Evolutionary conservation across 2,888 invertebrate species (phyloP), one percentile per base, ranked within the genome.

Genomic region (Atrina japonica): DNA sequence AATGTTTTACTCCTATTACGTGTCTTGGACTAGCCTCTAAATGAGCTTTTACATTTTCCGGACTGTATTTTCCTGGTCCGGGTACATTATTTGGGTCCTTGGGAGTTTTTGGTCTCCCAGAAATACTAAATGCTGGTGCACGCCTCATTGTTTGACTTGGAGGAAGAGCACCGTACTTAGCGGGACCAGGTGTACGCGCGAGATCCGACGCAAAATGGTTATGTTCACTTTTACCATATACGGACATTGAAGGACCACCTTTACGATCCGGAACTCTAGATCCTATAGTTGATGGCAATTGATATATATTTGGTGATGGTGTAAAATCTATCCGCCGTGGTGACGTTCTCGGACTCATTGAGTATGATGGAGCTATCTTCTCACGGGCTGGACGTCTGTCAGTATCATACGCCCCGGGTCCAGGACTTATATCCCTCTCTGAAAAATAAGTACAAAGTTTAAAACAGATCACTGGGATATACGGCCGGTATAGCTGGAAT

Each of bases 61-160:
- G 80, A 56, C 76, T 78, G 65, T 86, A 85, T 7, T 79, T 67
- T 21, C 84, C 83, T 5, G 86, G 86, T 0, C 86, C 86, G 0
- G 86, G 86, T 25, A 75, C 77, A 9, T 65, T 58, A 40, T 78
- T 71, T 55, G 77, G 80, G 66, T 78, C 66, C 50, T 68, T 58
- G n/a, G 78, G 75, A 11, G 60, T 53, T 21, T 63, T 65, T 16
- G 59, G 52, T 14, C 82, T 66, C 0, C 80, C 80, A n/a, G 69
- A 69, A 40, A 86, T 66, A 16, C 81, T 74, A 66, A 76, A 82
- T 40, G 80, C 77, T 3, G 83, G 83, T 27, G 77, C 72, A n/a
- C 71, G 73, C 21, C 56, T 55, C 43, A 73, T 79, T 1, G 72
- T 77, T n/a, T 68, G 41, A 11, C 67, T 50, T 21, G 76, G 75